Percentiles rank a stretch among this genome's conserved stretches.
phyloP scores from a whole-genome alignment of 1,140 invertebrate genomes.

The Acyrthosiphon pisum region DNA sequence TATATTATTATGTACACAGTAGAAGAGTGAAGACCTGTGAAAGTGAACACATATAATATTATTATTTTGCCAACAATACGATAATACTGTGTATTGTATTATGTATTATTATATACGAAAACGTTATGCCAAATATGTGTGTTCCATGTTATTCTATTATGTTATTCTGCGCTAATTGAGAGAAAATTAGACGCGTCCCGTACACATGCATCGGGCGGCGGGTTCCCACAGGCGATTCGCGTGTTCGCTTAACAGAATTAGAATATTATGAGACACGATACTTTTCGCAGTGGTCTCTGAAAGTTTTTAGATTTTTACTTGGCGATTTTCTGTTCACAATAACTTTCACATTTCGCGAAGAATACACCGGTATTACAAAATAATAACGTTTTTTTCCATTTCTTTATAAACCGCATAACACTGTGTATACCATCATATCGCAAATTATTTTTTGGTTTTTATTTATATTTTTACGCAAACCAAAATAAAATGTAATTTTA shows the following conservation, averaged over 20 bases:
- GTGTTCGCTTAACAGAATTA: background rate
- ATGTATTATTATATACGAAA: background rate
- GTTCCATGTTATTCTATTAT: slow-evolving; percentile 1
- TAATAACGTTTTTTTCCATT: background rate
- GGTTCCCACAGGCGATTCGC: background rate
- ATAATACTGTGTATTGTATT: background rate
- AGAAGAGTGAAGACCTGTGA: background rate
- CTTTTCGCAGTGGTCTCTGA: background rate
- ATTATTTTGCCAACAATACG: background rate
- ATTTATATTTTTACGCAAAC: background rate
- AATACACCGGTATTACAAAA: background rate
- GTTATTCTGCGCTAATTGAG: background rate
- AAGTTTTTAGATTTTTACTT: background rate
- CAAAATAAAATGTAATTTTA: background rate
- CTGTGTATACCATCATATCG: background rate
- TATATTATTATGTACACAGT: background rate
- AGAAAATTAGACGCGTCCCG: slow-evolving; percentile 2
- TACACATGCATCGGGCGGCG: background rate
- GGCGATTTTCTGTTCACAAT: background rate
- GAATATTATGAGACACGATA: background rate
- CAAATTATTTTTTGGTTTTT: background rate
- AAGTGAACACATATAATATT: background rate
- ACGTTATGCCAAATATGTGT: background rate
- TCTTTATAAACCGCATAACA: background rate
- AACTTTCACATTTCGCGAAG: background rate